Base-by-base conservation (phyloP, 2,888 invertebrate species). In the Opisthograptis luteolata region DNA sequence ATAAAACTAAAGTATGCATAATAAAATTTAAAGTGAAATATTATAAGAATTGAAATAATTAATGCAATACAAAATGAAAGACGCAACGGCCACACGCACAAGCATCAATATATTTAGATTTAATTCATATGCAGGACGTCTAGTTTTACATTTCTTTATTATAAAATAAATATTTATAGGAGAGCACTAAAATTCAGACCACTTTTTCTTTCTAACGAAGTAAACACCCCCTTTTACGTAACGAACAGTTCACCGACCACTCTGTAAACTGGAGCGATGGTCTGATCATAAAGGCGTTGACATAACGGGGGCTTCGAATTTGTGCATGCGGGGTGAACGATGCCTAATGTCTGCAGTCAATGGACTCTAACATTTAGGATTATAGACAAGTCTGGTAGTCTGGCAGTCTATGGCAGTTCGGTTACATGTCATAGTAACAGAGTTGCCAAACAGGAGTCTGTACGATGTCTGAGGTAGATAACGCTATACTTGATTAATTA, bases 251-350 rank as follows among this genome's bases (percentile, higher is more conserved):
- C 44, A 30, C 25, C 44, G 41, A 36, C 70, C 70, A 70, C 62
- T 66, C 63, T 67, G n/a, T n/a, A n/a, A 71, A 76, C 55, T 77
- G 58, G 77, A 72, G 63, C 73, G 66, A 70, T 60, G 73, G 65
- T 68, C 73, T 69, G 66, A 65, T 70, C 62, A 63, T 62, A 42
- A 66, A 79, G 76, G 67, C 76, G 68, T 78, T 76, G 79, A 77
- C 79, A 69, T 63, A 62, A 65, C 66, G 72, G 69, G 67, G 62
- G 64, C 55, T 63, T 70, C 69, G 54, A 73, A 78, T 73, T 74
- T 66, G 68, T 71, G 65, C 66, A 66, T 53, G 63, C 41, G 55
- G 65, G 66, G 68, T 60, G 59, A 42, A 51, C 50, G 57, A 60
- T 62, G 55, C 54, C 56, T 44, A 45, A 55, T 52, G 62, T 67